These are phyloP conservation scores for Rhabdophis nuchalis DNA, from an alignment of 2,797 vertebrate species.

Conservation along the genomic window DNA sequence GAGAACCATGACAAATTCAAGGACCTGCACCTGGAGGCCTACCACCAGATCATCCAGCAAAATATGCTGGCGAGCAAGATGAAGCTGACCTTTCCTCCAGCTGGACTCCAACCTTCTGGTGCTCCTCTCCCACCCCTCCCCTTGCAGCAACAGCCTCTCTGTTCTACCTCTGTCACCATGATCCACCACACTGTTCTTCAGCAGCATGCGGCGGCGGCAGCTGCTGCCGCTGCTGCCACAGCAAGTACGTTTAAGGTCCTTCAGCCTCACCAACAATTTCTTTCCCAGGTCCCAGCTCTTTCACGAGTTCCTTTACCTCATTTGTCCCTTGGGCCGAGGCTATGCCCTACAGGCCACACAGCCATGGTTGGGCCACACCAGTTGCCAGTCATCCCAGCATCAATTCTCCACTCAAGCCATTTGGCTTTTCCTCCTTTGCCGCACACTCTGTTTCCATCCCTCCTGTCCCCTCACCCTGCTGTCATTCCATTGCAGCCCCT, in stretches of 20 bases:
- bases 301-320: constrained; percentile 73
- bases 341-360: constrained; percentile 64
- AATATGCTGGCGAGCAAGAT: constrained; percentile 71
- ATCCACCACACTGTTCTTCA: constrained; percentile 79
- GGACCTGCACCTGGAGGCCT: constrained; percentile 69
- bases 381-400: constrained; percentile 72
- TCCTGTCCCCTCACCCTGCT: constrained; percentile 72
- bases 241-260: constrained; percentile 70
- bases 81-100: constrained; percentile 70
- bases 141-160: constrained; percentile 66
- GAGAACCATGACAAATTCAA: constrained; percentile 73
- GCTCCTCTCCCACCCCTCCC: constrained; percentile 71
- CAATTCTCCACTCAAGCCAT: constrained; percentile 69
- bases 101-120: constrained; percentile 40
- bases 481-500: constrained; percentile 82
- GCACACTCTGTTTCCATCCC: constrained; percentile 70
- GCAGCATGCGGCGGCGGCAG: constrained; percentile 63
- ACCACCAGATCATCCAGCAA: constrained; percentile 73
- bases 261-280: constrained; percentile 75
- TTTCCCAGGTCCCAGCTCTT: constrained; percentile 75
- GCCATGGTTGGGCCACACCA: constrained; percentile 70
- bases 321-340: constrained; percentile 66
- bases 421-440: constrained; percentile 75
- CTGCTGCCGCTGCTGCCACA: constrained; percentile 18
- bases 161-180: constrained; percentile 77